Conservation (phyloP, 2,888 invertebrate genomes). For the Nemurella pictetii region DNA sequence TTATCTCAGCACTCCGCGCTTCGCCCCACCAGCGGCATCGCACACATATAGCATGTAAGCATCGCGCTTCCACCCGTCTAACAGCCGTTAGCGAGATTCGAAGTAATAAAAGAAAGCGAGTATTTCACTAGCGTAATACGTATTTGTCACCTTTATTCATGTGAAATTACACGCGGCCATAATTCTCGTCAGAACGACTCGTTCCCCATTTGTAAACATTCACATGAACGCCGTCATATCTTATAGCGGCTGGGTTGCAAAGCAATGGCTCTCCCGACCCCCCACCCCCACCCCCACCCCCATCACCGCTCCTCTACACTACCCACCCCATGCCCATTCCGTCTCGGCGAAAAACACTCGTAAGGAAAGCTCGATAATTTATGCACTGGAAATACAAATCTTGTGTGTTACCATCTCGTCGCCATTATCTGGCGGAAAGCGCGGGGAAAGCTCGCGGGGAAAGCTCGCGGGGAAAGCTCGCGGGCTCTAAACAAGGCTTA, state of each 20-base stretch:
- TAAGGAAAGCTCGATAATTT: conserved; percentile 37
- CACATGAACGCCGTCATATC: conserved; percentile 20
- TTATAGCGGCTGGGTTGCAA: not conserved
- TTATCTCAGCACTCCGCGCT: not conserved
- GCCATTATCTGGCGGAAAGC: conserved; percentile 25
- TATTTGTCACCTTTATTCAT: conserved; percentile 28
- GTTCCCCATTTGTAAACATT: conserved; percentile 29
- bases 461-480: not conserved
- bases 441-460: not conserved
- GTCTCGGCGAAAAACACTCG: conserved; percentile 16
- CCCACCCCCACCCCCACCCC: conserved; percentile 18
- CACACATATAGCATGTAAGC: not conserved
- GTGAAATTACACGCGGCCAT: conserved; percentile 27
- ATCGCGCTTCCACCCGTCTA: not conserved
- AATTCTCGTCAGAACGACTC: conserved; percentile 3
- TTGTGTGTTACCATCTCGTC: conserved; percentile 23
- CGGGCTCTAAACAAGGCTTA: not conserved
- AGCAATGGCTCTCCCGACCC: conserved; percentile 33
- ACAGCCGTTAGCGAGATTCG: conserved; percentile 1
- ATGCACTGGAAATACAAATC: conserved; percentile 31
- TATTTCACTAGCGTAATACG: conserved; percentile 21
- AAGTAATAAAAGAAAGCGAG: conserved; percentile 17
- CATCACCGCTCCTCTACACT: conserved; percentile 15
- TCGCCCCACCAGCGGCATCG: no score
- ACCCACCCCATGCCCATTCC: no score